These are phyloP conservation scores for Paedocypris micromegethes DNA, from an alignment of 2,797 vertebrate genomes.

Conservation along the genomic window DNA sequence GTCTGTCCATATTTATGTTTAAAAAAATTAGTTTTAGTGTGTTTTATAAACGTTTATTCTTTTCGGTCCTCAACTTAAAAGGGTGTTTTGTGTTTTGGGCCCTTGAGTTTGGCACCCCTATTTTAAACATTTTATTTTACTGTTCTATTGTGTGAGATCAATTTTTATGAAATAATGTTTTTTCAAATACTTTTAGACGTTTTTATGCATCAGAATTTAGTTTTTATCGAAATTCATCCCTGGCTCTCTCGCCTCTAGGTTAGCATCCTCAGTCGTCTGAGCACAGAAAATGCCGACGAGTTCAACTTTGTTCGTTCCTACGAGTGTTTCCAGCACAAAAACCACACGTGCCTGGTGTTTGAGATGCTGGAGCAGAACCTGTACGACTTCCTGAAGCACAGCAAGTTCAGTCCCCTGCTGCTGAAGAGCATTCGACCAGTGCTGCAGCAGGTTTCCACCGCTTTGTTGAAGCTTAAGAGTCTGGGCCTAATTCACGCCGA, in stretches of 20 bases:
- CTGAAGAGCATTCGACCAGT: constrained; percentile 94
- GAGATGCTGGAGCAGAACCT: constrained; percentile 99
- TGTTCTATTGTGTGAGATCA: too few species aligned
- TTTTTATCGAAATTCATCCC: background rate
- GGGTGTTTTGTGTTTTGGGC: too few species aligned
- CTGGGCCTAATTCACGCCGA: constrained; percentile 94
- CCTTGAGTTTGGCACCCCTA: too few species aligned
- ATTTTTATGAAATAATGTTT: too few species aligned
- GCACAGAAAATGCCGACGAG: constrained; percentile 94
- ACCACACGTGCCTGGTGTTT: constrained; percentile 98
- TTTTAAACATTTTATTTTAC: too few species aligned
- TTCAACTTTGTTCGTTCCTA: constrained; percentile 98
- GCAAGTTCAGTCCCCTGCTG: constrained; percentile 95
- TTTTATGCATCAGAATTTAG: too few species aligned
- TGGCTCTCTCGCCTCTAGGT: constrained; percentile 63
- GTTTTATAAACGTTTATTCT: too few species aligned
- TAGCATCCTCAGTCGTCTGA: constrained; percentile 92
- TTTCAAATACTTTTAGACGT: too few species aligned
- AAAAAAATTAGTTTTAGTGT: too few species aligned
- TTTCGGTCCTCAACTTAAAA: too few species aligned
- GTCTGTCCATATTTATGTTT: too few species aligned
- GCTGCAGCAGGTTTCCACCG: constrained; percentile 93
- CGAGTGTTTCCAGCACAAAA: constrained; percentile 99
- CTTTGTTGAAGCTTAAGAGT: constrained; percentile 95
- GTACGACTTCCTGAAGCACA: constrained; percentile 97